Evolutionary conservation across 2,888 invertebrate species (phyloP).

Genomic region (Meliscaeva auricollis): DNA sequence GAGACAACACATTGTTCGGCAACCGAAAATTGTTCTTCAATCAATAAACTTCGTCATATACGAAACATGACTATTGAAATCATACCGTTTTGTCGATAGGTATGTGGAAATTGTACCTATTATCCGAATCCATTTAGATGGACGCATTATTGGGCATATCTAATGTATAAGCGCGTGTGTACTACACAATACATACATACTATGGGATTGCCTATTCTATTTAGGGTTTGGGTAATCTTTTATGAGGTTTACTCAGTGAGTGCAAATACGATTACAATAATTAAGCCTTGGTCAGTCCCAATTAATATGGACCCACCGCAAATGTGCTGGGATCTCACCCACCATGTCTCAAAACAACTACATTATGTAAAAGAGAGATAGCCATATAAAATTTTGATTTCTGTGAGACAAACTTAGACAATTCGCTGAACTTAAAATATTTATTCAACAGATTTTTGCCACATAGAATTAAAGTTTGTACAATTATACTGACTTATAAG

Average conservation of each 20-base stretch:
- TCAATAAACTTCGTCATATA: constrained; percentile 66
- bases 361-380: too few relatives aligned
- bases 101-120: too few relatives aligned
- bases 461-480: too few relatives aligned
- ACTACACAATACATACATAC: too few relatives aligned
- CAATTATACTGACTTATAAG: too few relatives aligned
- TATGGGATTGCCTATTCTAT: background rate
- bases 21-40: constrained; percentile 63
- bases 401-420: too few relatives aligned
- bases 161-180: constrained; percentile 4
- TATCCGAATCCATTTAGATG: too few relatives aligned
- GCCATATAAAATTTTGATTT: too few relatives aligned
- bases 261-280: constrained; percentile 70
- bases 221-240: constrained; percentile 11
- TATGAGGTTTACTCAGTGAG: constrained; percentile 42
- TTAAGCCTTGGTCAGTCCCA: constrained; percentile 72
- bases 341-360: too few relatives aligned
- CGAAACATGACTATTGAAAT: constrained; percentile 44
- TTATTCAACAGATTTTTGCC: too few relatives aligned
- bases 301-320: constrained; percentile 61
- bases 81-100: constrained; percentile 24
- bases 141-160: background rate
- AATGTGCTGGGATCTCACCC: constrained; percentile 2
- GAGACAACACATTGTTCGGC: constrained; percentile 22
- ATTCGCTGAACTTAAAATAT: too few relatives aligned